Evolutionary conservation across 1,140 invertebrate genomes (phyloP), one percentile per base, ranked within the genome.

Genomic region (Campoletis sonorensis): DNA sequence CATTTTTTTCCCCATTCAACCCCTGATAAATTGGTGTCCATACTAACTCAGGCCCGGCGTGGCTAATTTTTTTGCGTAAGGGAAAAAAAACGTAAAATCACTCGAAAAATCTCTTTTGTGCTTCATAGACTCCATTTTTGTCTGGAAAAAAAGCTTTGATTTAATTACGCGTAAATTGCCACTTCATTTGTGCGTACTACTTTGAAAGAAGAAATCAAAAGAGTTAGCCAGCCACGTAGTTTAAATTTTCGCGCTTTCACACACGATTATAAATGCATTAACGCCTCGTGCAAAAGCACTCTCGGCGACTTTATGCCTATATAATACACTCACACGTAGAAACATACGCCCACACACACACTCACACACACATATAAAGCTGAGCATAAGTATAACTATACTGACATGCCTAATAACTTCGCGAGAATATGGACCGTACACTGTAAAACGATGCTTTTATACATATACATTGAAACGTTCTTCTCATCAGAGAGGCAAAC

Each of bases 201-300:
- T 70, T 70, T 70, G 67, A 70, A n/a, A 33, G 67, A 70, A 33
- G n/a, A 21, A 70, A 70, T 70, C 27, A 70, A 70, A 70, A 70
- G 67, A 5, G n/a, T 18, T 70, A 70, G 30, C 67, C 67, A 26
- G 23, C 21, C 15, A 30, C 30, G 67, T 30, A 30, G 67, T 70
- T 30, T 27, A 33, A 70, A 70, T 70, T 70, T 64, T 70, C 67
- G 67, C 30, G 67, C 67, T 70, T 16, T 21, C 30, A 70, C 67
- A 33, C 67, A 15, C 67, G 67, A 70, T 70, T 70, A 70, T 70
- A 70, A 70, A 70, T 33, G 67, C 67, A 70, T 70, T 70, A 70
- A 70, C 67, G 67, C 67, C 30, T 33, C 30, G 67, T 33, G 30
- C 67, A 33, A 70, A 70, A 70, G 67, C 67, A 70, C 67, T 67